Conservation (phyloP, 2,888 invertebrate species). For the Chloromyia formosa region DNA sequence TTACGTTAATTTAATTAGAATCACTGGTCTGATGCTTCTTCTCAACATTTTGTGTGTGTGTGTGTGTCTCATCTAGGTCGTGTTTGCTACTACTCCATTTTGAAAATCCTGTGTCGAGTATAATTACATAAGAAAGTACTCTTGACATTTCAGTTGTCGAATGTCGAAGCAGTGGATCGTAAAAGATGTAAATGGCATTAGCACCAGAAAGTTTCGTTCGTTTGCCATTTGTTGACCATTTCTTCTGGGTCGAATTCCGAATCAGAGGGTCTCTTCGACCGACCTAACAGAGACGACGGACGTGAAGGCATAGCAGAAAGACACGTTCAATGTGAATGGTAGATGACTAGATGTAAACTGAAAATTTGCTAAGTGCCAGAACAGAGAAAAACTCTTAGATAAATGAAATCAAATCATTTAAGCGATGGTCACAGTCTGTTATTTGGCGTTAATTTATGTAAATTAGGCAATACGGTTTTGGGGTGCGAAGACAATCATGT, state of each 20-base stretch:
- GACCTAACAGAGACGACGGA: not conserved
- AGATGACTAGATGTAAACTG: not conserved
- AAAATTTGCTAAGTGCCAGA: slow-evolving; percentile 14
- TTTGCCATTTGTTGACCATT: slow-evolving; percentile 16
- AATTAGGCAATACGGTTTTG: slow-evolving; percentile 37
- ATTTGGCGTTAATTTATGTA: slow-evolving; percentile 47
- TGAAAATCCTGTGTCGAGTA: slow-evolving; percentile 11
- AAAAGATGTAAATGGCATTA: slow-evolving; percentile 46
- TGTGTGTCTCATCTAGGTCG: not conserved
- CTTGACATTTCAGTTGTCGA: slow-evolving; percentile 27
- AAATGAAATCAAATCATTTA: slow-evolving; percentile 48
- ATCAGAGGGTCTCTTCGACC: too few species aligned
- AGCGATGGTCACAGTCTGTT: slow-evolving; percentile 44
- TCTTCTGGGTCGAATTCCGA: slow-evolving; percentile 5
- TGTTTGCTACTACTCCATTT: slow-evolving; percentile 29
- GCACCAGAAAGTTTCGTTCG: slow-evolving; percentile 32
- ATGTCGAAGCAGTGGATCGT: slow-evolving; percentile 27
- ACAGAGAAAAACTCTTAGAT: slow-evolving; percentile 39
- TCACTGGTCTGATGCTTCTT: slow-evolving; percentile 38
- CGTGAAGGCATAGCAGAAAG: not conserved
- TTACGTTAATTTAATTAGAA: slow-evolving; percentile 49
- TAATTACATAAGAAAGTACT: slow-evolving; percentile 42
- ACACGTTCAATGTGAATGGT: too few species aligned
- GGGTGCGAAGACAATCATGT: not conserved
- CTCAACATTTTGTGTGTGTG: not conserved